These are phyloP conservation scores for Botia kubotai DNA, from an alignment of 2,797 vertebrate species.

Conservation along the genomic window DNA sequence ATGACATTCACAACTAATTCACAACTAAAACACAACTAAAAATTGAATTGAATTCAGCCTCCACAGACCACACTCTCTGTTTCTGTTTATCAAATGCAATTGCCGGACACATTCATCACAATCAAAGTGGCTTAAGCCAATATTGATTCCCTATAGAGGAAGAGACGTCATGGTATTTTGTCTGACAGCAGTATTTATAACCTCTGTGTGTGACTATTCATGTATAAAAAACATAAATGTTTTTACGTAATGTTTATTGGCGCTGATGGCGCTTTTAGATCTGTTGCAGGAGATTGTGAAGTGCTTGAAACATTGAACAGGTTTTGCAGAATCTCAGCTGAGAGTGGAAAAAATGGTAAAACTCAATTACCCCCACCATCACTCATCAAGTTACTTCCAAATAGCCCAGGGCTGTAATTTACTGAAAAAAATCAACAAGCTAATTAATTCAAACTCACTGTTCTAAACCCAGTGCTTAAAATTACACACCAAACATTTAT, in stretches of 20 bases:
- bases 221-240: not conserved
- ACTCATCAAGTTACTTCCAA: constrained; percentile 35
- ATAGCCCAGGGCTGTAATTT: constrained; percentile 41
- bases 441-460: constrained; percentile 20
- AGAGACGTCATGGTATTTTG: constrained; percentile 32
- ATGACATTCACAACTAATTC: not conserved
- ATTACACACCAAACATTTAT: not conserved
- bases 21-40: too few relatives aligned
- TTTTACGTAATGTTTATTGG: not conserved
- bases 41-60: not conserved
- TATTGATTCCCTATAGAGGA: constrained; percentile 36
- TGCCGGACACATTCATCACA: constrained; percentile 65
- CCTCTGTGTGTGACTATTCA: not conserved
- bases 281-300: constrained; percentile 35
- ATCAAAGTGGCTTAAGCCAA: constrained; percentile 50
- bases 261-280: constrained; percentile 38
- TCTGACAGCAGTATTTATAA: not conserved
- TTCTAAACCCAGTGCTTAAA: not conserved
- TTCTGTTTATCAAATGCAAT: constrained; percentile 54
- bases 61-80: constrained; percentile 34
- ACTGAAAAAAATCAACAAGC: constrained; percentile 6
- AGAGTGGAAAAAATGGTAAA: constrained; percentile 51
- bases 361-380: constrained; percentile 55
- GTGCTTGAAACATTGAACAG: constrained; percentile 26
- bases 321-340: constrained; percentile 31